phyloP scores from a whole-genome alignment of 1,140 invertebrate genomes.

The Monomorium pharaonis region DNA sequence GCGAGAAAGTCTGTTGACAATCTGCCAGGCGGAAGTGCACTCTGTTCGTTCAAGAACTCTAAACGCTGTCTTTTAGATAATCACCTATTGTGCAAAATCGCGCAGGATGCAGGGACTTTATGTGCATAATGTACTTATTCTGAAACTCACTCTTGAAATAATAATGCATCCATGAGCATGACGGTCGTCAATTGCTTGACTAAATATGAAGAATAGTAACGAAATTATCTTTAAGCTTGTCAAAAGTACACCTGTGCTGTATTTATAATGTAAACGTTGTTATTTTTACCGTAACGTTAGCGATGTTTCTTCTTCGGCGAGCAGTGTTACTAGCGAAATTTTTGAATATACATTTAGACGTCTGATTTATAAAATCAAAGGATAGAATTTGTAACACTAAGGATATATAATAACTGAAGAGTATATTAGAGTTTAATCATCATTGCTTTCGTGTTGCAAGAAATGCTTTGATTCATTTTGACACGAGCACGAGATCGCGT shows the following conservation, averaged over 20 bases:
- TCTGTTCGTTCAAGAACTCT: constrained; percentile 20
- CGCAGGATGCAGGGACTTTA: constrained; percentile 1
- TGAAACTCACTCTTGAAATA: constrained; percentile 31
- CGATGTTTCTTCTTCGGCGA: background rate
- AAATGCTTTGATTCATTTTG: background rate
- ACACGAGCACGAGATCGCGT: background rate
- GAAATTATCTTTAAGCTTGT: background rate
- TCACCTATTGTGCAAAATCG: constrained; percentile 52
- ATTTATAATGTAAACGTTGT: background rate
- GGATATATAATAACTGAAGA: background rate
- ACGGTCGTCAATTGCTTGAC: background rate
- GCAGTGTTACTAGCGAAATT: background rate
- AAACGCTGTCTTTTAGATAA: constrained; percentile 51
- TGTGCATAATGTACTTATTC: constrained; percentile 1
- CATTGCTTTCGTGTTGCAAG: background rate
- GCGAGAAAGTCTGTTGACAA: constrained; percentile 51
- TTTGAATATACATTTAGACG: background rate
- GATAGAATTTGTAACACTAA: background rate
- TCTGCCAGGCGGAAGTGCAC: constrained; percentile 20
- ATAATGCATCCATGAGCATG: background rate
- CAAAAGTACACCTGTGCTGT: background rate
- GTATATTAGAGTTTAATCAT: background rate
- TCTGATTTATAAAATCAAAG: constrained; percentile 4
- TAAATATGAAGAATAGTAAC: constrained; percentile 1
- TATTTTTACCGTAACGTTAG: background rate